Evolutionary conservation across 23 tunicate genomes (phyloP), one percentile per base, ranked within the genome.

Genomic region (Botrylloides violaceus): DNA sequence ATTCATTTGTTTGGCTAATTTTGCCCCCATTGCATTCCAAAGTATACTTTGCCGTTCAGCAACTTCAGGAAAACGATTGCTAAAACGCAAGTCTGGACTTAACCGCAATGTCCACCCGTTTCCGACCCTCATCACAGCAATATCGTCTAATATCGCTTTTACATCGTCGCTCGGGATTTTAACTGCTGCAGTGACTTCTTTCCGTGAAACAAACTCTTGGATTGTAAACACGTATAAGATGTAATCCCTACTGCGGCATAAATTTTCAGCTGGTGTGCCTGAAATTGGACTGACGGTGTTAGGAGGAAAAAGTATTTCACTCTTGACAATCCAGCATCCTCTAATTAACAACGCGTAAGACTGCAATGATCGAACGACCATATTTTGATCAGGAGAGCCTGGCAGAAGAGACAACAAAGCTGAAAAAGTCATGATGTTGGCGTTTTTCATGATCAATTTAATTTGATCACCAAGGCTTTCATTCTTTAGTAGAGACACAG

Each of bases 321-420:
- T 87, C 76, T 87, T 87, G 2, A 87, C 95, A 37, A 87, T 76
- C 86, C 86, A 87, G 58, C 95, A 81, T 21, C 86, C 86, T 29
- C 61, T 66, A 2, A 86, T 83, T 27, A 86, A 56, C 3, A 86
- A 84, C 32, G 94, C 94, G 75, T 53, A 86, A 20, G 94, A 86
- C 60, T 86, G 94, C 75, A 86, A 62, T 2, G 94, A 79, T 47
- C 94, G 33, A 9, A 80, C 94, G 5, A 80, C 84, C 29, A 76
- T 35, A 27, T 80, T 80, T 26, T 71, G 65, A 29, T 86, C 94
- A 12, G 94, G 81, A 19, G 73, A 29, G 34, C 43, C 79, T 26
- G 84, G 84, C 56, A 86, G 59, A n/a, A 86, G 60, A 4, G 77
- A 64, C 7, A 79, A 25, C 36, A 86, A 39, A 57, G 79, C 84